These are phyloP conservation scores for Drosophila punjabiensis DNA, from an alignment of 1,140 invertebrate species.

Conservation along the genomic window DNA sequence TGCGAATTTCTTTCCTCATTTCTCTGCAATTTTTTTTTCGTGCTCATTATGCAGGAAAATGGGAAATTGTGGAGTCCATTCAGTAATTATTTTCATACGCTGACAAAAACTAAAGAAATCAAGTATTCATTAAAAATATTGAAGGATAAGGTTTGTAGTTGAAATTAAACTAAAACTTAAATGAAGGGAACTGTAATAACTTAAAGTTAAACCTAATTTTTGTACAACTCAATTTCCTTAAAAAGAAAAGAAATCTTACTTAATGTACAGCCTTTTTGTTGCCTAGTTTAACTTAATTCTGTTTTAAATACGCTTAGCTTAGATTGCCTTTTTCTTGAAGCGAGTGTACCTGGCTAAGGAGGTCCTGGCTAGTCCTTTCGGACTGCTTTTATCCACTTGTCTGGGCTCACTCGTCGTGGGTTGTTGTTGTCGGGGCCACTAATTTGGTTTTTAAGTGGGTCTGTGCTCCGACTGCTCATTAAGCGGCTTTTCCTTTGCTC, in stretches of 20 bases:
- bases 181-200: background rate
- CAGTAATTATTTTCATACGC: constrained; percentile 30
- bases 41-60: constrained; percentile 48
- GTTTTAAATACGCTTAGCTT: background rate
- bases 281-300: background rate
- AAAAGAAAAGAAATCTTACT: background rate
- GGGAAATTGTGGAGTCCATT: constrained; percentile 13
- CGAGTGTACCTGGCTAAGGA: constrained; percentile 3
- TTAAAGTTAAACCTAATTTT: background rate
- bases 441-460: constrained; percentile 73
- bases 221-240: no score
- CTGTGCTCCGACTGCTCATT: constrained; percentile 55
- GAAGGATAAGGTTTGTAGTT: no score
- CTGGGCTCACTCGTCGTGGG: constrained; percentile 35
- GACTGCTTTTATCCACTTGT: constrained; percentile 59
- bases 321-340: constrained; percentile 5
- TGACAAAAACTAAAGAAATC: constrained; percentile 7
- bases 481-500: constrained; percentile 57
- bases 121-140: background rate
- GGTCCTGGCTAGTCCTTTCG: constrained; percentile 22
- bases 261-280: background rate
- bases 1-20: background rate
- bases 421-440: constrained; percentile 47
- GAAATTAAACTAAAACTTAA: background rate
- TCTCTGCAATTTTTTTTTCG: background rate